Evolutionary conservation across 2,797 vertebrate species (phyloP).

Genomic region (Myotis myotis): DNA sequence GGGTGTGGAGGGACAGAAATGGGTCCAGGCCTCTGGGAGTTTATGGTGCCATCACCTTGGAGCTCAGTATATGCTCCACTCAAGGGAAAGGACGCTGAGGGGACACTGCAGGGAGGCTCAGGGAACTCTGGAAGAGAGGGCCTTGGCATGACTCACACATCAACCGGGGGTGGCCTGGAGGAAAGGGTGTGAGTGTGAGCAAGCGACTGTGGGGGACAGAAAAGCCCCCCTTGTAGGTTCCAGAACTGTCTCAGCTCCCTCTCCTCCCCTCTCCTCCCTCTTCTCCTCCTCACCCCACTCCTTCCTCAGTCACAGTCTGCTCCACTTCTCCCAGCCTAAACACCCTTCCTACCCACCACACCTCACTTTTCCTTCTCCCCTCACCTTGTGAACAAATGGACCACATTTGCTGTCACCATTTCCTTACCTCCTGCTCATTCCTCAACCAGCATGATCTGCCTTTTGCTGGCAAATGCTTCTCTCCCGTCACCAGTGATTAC

Average conservation of each 20-base stretch:
- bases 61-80: not conserved
- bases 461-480: not conserved
- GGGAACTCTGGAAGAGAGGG: not conserved
- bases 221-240: not conserved
- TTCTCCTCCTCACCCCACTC: not conserved
- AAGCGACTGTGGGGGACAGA: not conserved
- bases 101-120: not conserved
- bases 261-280: not conserved
- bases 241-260: not conserved
- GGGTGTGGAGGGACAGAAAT: not conserved
- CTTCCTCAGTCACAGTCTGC: not conserved
- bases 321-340: not conserved
- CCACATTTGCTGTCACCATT: fast-evolving
- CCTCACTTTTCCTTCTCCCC: not conserved
- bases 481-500: not conserved
- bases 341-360: not conserved
- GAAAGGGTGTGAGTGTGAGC: too few relatives aligned
- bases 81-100: not conserved
- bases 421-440: not conserved
- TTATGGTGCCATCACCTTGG: fast-evolving
- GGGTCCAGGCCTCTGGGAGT: not conserved
- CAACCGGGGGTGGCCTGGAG: not conserved
- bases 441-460: fast-evolving
- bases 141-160: too few relatives aligned
- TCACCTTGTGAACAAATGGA: fast-evolving